These are phyloP conservation scores for Drosophila pseudotakahashii DNA, from an alignment of 2,888 invertebrate genomes.

Conservation along the genomic window DNA sequence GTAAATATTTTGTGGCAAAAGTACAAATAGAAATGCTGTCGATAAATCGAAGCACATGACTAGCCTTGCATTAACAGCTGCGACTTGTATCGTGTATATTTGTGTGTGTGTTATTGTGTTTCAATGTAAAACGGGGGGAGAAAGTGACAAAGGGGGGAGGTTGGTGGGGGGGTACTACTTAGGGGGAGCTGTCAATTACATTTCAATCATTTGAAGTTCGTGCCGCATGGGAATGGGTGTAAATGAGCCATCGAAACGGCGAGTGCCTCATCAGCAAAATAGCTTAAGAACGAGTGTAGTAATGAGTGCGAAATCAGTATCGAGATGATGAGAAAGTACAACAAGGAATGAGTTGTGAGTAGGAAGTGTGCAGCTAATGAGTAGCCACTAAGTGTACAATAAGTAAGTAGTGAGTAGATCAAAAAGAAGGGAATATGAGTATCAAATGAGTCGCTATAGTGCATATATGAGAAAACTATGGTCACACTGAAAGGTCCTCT, in stretches of 20 bases:
- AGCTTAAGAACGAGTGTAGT: not conserved
- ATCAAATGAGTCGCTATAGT: too few relatives aligned
- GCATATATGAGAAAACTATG: too few relatives aligned
- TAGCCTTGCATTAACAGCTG: slow-evolving; percentile 70
- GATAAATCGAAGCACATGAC: slow-evolving; percentile 77
- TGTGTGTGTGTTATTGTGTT: not conserved
- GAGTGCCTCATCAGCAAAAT: slow-evolving; percentile 8
- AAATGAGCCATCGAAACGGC: slow-evolving; percentile 22
- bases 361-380: not conserved
- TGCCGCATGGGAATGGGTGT: slow-evolving; percentile 27
- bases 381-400: not conserved
- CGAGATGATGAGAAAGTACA: not conserved
- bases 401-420: not conserved
- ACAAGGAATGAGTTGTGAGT: not conserved
- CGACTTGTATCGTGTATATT: slow-evolving; percentile 26
- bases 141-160: not conserved
- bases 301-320: slow-evolving; percentile 4
- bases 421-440: not conserved
- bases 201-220: slow-evolving; percentile 44
- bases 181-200: slow-evolving; percentile 44
- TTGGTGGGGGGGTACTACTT: slow-evolving; percentile 16
- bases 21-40: slow-evolving; percentile 71
- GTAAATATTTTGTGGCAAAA: slow-evolving; percentile 76
- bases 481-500: too few relatives aligned
- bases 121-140: not conserved